Base-by-base conservation (phyloP, 2,888 invertebrate species). In the Apamea anceps region DNA sequence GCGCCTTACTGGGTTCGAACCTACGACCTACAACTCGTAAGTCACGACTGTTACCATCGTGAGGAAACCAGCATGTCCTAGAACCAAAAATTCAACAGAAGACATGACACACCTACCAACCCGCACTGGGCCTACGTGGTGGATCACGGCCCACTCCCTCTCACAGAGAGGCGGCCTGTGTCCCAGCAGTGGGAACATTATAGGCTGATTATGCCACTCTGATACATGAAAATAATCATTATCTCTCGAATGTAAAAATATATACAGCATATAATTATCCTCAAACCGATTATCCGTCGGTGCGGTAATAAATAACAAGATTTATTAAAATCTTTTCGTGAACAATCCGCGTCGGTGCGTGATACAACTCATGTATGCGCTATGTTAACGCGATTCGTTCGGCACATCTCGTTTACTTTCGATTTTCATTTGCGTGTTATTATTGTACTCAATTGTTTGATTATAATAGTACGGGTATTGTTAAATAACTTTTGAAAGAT, bases 321-420 rank as follows among this genome's bases (percentile, higher is more conserved):
- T 57, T 63, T 68, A 75, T 68, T 37, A 45, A 54, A 37, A 4
- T 21, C 6, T 48, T 28, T 67, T 15, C 15, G 28, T 12, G 21
- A 37, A 15, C 0, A 37, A 42, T 37, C 37, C 25, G 45, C 21
- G 25, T 45, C 13, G 25, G 32, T 76, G 79, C 79, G 76, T 85
- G 85, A 68, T 66, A 48, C 1, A 71, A 60, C 68, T 72, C 48
- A 42, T 68, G 4, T 63, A 7, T 48, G 63, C 12, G 48, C 2
- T 66, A 72, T 76, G 63, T 72, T 57, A 65, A 74, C 79, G 65
- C 51, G n/a, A 85, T 84, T 85, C 72, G 81, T 79, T 85, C 57
- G 2, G 48, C 67, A 13, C 62, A 72, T 72, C 63, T 75, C n/a
- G 18, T 81, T 45, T 32, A 85, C 85, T 85, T 85, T 85, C 85